These are phyloP conservation scores for Sepioteuthis lessoniana DNA, from an alignment of 2,888 invertebrate species.

Conservation along the genomic window DNA sequence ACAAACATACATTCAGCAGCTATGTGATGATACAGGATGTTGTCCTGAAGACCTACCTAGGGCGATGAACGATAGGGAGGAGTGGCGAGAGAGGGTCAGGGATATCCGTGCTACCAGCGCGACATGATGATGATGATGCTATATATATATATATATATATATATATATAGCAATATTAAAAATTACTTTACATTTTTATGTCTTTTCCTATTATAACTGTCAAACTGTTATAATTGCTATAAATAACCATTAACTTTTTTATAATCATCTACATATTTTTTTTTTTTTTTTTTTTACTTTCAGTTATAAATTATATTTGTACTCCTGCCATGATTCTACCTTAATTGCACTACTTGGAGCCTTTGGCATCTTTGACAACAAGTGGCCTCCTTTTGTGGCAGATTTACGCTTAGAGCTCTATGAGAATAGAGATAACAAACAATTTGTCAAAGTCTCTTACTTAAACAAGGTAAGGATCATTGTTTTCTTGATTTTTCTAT, in stretches of 20 bases:
- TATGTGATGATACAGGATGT: too few relatives aligned
- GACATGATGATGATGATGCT: too few relatives aligned
- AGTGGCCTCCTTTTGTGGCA: constrained; percentile 72
- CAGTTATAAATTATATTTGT: constrained; percentile 62
- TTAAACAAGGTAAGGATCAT: constrained; percentile 64
- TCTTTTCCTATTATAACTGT: too few relatives aligned
- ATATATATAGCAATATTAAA: too few relatives aligned
- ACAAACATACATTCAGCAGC: too few relatives aligned
- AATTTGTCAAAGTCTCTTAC: constrained; percentile 69
- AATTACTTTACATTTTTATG: too few relatives aligned
- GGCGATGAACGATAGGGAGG: too few relatives aligned
- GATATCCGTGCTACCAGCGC: too few relatives aligned
- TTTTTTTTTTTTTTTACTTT: too few relatives aligned
- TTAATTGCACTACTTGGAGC: constrained; percentile 64
- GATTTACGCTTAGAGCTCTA: constrained; percentile 70
- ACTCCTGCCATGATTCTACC: constrained; percentile 71
- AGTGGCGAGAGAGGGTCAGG: too few relatives aligned
- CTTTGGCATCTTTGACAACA: constrained; percentile 64
- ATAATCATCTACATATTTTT: neutral
- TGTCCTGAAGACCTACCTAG: too few relatives aligned
- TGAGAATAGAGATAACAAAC: constrained; percentile 59
- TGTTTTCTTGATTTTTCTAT: neutral
- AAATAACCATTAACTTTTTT: neutral
- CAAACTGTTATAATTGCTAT: neutral
- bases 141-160: too few relatives aligned